Evolutionary conservation across 2,113 vertebrate genomes (phyloP).

Genomic region (Otocyon megalotis): DNA sequence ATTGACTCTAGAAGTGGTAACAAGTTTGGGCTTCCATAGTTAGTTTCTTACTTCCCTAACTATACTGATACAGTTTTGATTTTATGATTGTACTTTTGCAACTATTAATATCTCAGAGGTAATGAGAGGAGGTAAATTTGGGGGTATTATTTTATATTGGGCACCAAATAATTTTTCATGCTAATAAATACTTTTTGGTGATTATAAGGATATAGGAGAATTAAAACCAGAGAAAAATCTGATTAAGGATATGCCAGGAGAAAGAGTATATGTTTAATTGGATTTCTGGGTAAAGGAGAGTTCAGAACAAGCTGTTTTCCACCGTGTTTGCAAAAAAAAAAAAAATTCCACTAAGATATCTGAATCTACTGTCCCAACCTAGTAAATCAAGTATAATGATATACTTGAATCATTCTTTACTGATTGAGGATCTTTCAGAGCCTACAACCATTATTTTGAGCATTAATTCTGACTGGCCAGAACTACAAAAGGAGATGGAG

Average conservation of each 20-base stretch:
- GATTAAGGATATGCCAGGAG: background rate
- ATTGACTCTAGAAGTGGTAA: slow-evolving; percentile 14
- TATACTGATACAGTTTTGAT: background rate
- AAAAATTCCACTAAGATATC: slow-evolving; percentile 21
- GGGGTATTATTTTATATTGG: background rate
- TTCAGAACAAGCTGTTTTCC: slow-evolving; percentile 58
- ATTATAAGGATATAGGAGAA: slow-evolving; percentile 30
- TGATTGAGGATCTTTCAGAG: slow-evolving; percentile 64
- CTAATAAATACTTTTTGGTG: slow-evolving; percentile 48
- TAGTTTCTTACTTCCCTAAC: background rate
- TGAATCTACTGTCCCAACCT: slow-evolving; percentile 29
- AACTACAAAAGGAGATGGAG: slow-evolving; percentile 18
- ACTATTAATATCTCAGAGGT: background rate
- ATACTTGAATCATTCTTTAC: slow-evolving; percentile 64
- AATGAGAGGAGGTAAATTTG: background rate
- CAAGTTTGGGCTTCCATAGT: background rate
- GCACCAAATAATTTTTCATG: slow-evolving; percentile 29
- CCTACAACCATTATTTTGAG: slow-evolving; percentile 52
- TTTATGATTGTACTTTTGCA: background rate
- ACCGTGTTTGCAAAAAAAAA: slow-evolving; percentile 22
- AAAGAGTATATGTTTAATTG: slow-evolving; percentile 17
- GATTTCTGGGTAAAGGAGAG: slow-evolving; percentile 47
- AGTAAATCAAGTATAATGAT: slow-evolving; percentile 66
- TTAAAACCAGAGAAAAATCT: slow-evolving; percentile 43
- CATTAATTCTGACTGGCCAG: slow-evolving; percentile 49